Conservation (phyloP, 2,797 vertebrate species). For the Lithobates pipiens region DNA sequence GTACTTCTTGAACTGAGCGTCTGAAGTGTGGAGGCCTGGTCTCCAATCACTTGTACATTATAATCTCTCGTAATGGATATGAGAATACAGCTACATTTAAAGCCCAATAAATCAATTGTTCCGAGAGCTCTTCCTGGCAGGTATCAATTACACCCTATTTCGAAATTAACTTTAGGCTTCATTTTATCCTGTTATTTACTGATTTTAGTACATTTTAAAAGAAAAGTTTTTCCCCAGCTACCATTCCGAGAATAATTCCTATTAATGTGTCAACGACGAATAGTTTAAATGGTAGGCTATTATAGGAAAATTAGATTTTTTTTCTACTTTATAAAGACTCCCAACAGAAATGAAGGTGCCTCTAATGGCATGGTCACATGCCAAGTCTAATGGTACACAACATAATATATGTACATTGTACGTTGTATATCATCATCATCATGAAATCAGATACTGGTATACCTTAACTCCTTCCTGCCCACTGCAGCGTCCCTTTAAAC, state of each 20-base stretch:
- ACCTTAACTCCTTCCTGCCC: too few species aligned
- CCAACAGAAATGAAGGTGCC: background rate
- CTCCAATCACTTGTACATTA: conserved; percentile 33
- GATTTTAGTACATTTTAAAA: conserved; percentile 50
- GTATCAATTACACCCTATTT: conserved; percentile 56
- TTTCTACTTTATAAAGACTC: conserved; percentile 1
- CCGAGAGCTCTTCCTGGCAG: conserved; percentile 55
- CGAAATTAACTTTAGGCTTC: conserved; percentile 38
- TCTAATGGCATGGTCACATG: background rate
- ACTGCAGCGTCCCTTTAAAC: too few species aligned
- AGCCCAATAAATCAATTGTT: conserved; percentile 60
- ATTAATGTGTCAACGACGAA: conserved; percentile 34
- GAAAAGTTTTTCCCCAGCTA: conserved; percentile 22
- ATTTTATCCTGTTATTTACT: conserved; percentile 55
- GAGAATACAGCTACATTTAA: conserved; percentile 46
- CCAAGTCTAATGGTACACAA: too few species aligned
- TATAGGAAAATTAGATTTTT: conserved; percentile 17
- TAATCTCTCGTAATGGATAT: conserved; percentile 57
- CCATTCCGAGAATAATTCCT: conserved; percentile 36
- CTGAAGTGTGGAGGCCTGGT: conserved; percentile 22
- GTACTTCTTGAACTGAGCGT: conserved; percentile 20
- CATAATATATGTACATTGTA: too few species aligned
- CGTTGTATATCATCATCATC: too few species aligned
- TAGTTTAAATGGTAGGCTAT: conserved; percentile 24
- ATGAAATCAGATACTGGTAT: too few species aligned